Conservation (phyloP, 2,888 invertebrate genomes). For the Metacarcinus magister region DNA sequence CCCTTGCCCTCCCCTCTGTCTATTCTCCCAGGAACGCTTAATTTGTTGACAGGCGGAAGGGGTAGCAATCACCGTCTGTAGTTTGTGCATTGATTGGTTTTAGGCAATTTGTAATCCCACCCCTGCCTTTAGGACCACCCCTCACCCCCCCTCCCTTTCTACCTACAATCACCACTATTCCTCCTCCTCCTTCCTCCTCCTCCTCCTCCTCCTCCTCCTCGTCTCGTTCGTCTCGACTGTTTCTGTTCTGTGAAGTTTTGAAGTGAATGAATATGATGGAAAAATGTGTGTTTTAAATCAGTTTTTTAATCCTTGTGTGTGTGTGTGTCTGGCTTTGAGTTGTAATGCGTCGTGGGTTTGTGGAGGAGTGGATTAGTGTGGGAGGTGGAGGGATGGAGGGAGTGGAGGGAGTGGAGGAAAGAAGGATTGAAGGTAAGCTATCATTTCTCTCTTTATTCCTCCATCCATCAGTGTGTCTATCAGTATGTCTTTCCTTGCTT, state of each 20-base stretch:
- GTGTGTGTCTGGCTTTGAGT: neutral
- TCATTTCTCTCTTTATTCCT: neutral
- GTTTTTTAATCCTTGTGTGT: neutral
- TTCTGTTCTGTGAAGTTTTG: neutral
- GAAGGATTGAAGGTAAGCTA: neutral
- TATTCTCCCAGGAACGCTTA: slow-evolving; percentile 58
- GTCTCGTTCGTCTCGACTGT: neutral
- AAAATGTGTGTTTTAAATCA: neutral
- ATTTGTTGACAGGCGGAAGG: slow-evolving; percentile 64
- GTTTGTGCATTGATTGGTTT: slow-evolving; percentile 56
- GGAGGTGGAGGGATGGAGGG: neutral
- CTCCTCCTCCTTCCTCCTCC: neutral
- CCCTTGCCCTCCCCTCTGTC: neutral
- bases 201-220: neutral
- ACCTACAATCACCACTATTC: neutral
- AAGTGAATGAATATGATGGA: neutral
- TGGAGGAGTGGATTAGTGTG: neutral
- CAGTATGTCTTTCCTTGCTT: slow-evolving; percentile 46
- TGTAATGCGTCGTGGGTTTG: neutral
- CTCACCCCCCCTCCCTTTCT: neutral
- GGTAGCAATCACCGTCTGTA: slow-evolving; percentile 55
- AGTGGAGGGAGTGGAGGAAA: neutral
- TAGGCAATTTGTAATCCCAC: slow-evolving; percentile 57
- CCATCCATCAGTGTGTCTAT: neutral
- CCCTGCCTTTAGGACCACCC: neutral